These are phyloP conservation scores for Cephalophus harveyi DNA, from an alignment of 2,113 vertebrate genomes.

Conservation along the genomic window DNA sequence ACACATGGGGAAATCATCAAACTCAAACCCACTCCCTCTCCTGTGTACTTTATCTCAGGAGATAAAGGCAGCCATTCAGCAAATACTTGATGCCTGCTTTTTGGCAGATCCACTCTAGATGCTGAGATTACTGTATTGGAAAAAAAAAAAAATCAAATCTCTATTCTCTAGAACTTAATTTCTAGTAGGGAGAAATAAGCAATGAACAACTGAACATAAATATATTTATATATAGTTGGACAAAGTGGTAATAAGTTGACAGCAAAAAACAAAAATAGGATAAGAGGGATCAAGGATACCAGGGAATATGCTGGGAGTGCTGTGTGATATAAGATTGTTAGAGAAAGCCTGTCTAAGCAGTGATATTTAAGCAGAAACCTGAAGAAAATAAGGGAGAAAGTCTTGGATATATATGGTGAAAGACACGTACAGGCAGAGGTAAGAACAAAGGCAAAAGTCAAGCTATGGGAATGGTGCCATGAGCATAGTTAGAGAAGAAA, in stretches of 20 bases:
- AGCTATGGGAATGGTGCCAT: not conserved
- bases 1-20: not conserved
- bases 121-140: no score
- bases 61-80: not conserved
- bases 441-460: not conserved
- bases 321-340: not conserved
- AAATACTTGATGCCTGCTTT: no score
- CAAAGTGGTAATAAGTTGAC: no score
- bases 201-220: not conserved
- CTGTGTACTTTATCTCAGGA: not conserved
- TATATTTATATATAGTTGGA: not conserved
- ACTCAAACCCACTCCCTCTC: not conserved
- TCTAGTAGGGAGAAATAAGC: not conserved
- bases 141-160: not conserved
- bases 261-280: not conserved
- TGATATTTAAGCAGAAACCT: not conserved
- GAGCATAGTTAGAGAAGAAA: not conserved
- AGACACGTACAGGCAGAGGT: not conserved
- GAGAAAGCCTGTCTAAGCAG: not conserved
- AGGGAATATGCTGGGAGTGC: no score
- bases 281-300: not conserved
- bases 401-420: not conserved
- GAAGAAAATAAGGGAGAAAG: not conserved
- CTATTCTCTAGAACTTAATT: not conserved
- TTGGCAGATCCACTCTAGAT: not conserved